Evolutionary conservation across 2,113 vertebrate genomes (phyloP), one percentile per base, ranked within the genome.

Genomic region (Halcyon senegalensis): DNA sequence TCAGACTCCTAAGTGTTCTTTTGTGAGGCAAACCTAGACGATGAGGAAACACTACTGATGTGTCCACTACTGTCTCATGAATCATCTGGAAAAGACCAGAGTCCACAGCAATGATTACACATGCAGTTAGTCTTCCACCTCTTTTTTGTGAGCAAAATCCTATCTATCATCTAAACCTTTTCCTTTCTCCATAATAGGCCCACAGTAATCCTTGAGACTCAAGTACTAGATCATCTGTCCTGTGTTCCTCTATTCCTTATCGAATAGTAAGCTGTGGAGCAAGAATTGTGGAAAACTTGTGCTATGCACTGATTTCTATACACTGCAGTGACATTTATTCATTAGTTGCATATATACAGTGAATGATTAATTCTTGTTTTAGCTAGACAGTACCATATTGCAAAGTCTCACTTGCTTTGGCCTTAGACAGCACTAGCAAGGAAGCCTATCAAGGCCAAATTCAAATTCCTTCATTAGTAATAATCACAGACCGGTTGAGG

Each of bases 41-140:
- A 95, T 98, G 98, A 46, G 98, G 98, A 94, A 99, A 99, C 68
- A 98, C 89, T 92, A 98, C 18, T 1, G 98, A 98, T 2, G 96
- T 98, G 95, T 99, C 98, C 93, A 98, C 98, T 50, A 98, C 95
- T 7, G 19, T 97, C 73, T 92, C 94, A 81, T 99, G 98, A 89
- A 99, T 96, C 75, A 99, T 74, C 98, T 99, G 93, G 90, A 94
- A 85, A 91, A 87, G 43, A 93, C 87, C 66, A 87, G 69, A 76
- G 27, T 31, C 8, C n/a, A 87, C 39, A 67, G 28, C 16, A 73
- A 33, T 20, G 11, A 58, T 50, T 50, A 73, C 23, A 39, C 2
- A 37, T 56, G 19, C 88, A 63, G 53, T 74, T 56, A 76, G 20
- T 74, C 48, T 73, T 51, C 28, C 17, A 80, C 4, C 8, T 55